Base-by-base conservation (phyloP, 2,888 invertebrate genomes). In the Polyommatus iphigenia region DNA sequence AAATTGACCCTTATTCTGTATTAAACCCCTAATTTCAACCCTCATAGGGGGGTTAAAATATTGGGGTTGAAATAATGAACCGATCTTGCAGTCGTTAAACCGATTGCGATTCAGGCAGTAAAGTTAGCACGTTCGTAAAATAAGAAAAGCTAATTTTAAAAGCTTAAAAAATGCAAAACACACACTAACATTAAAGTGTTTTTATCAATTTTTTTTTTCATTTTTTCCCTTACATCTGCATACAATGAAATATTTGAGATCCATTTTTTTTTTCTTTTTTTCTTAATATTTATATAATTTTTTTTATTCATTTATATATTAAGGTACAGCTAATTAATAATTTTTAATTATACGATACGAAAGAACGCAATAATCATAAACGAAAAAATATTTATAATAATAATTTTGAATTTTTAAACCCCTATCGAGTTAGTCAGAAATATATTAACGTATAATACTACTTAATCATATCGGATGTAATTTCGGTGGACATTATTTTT, bases 401-500 rank as follows among this genome's bases (percentile, higher is more conserved):
- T 78, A 77, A 81, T 87, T 88, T 88, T 86, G 82, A 78, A 78
- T 76, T 80, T 81, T 80, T 78, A 80, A 79, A 81, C 80, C 78
- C 75, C 76, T 77, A 79, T 78, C 73, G 83, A 82, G 83, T 84
- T 84, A 84, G 83, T 84, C 83, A 82, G 76, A 78, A 75, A 78
- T 80, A 75, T 75, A 75, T 75, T 75, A 73, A 75, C 50, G 46
- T 29, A 50, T 79, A 79, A 80, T 80, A 80, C 77, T 81, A 79
- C 54, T 75, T 75, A 75, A 75, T 29, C 24, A 75, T 79, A 77
- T 79, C 50, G 78, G 77, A 79, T 82, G 79, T 82, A 82, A 77
- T 78, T 82, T 87, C 88, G 88, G 88, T 88, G 88, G 88, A 85
- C 73, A 83, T 85, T 83, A 82, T 82, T 83, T 82, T 80, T 76